Conservation (phyloP, 2,888 invertebrate genomes). For the Nemapogon koenigi region DNA sequence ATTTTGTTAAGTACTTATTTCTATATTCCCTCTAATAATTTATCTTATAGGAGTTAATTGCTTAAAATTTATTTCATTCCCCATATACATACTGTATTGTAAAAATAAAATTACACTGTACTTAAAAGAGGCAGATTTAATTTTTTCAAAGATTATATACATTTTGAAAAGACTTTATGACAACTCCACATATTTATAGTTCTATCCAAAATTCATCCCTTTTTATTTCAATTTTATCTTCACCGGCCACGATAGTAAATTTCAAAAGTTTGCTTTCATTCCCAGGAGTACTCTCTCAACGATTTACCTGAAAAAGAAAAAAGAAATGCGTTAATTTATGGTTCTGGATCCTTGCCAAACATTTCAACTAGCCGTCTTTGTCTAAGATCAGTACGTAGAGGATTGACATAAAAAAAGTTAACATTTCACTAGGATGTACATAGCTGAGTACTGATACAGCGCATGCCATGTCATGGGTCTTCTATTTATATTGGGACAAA, state of each 20-base stretch:
- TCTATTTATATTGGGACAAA: constrained; percentile 4
- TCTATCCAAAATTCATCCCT: no score
- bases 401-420: constrained; percentile 52
- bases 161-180: no score
- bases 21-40: no score
- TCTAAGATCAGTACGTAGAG: constrained; percentile 48
- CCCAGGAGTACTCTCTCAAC: constrained; percentile 42
- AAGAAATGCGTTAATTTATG: constrained; percentile 57
- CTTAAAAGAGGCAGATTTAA: no score
- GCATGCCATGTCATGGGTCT: constrained; percentile 1
- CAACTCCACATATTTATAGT: no score
- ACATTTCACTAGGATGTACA: constrained; percentile 16
- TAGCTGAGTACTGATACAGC: constrained; percentile 6
- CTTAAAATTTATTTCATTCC: no score
- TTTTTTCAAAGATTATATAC: no score
- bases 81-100: no score
- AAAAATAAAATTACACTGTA: no score
- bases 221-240: constrained; percentile 1
- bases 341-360: constrained; percentile 51
- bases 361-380: constrained; percentile 45
- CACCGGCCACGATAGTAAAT: constrained; percentile 1
- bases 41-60: no score
- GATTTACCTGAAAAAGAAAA: constrained; percentile 61
- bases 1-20: no score
- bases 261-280: constrained; percentile 28